Base-by-base conservation (phyloP, 2,113 vertebrate genomes). In the Urocynchramus pylzowi region DNA sequence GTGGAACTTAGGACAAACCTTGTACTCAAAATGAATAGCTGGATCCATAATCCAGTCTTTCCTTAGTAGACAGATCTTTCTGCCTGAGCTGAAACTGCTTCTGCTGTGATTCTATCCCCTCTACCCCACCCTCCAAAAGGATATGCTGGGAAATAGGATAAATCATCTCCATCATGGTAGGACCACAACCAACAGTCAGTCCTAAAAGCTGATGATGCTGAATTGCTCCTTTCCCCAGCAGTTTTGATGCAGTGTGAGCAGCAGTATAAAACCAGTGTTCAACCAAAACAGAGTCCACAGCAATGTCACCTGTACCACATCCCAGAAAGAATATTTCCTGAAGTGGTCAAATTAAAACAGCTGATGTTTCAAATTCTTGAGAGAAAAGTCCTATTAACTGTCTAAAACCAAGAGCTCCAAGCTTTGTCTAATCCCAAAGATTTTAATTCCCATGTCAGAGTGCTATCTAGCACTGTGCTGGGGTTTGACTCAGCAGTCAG, bases 41-140 rank as follows among this genome's bases (percentile, higher is more conserved):
- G 6, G 7, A 52, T 68, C 16, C 18, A 18, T 14, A 33, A 6
- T 27, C 22, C 41, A 35, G 31, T 28, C 14, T 19, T 42, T 57
- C 10, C 52, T 22, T 28, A 10, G 2, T 0, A 23, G 13, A 33
- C 1, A 39, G 18, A 20, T 18, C 13, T 69, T 12, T 12, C 8
- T 47, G 45, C 33, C 7, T 1, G 1, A 52, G 15, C 1, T 3
- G 3, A 75, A 22, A 3, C 16, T 59, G 2, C 1, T 23, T 60
- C n/a, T 65, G 11, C 10, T 49, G 11, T 24, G 59, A 45, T 28
- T 39, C 24, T 56, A n/a, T 6, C 4, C 9, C 3, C 31, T 39
- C 24, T 56, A n/a, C 7, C 4, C 9, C 3, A 9, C 27, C 9
- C 56, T 79, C 30, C 1, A 3, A 69, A 64, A 77, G 10, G 1